A percentile compares a stretch with the other conserved stretches of the same genome.
phyloP scores from a whole-genome alignment of 2,888 invertebrate genomes.

The Mylabris sibirica region DNA sequence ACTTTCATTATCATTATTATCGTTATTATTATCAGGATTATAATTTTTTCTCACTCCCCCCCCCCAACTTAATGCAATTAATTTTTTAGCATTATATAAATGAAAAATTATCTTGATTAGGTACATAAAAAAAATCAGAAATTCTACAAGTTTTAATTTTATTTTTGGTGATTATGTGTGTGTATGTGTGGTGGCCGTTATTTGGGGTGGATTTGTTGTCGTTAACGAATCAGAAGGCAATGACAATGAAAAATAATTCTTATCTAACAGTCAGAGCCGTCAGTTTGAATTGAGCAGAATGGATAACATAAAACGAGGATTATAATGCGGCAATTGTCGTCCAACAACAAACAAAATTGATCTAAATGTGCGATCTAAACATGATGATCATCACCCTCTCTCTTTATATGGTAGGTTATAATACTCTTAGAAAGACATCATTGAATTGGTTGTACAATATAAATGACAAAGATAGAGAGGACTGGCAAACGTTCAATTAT shows the following conservation, averaged over 20 bases:
- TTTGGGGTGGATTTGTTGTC: constrained; percentile 21
- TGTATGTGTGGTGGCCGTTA: constrained; percentile 11
- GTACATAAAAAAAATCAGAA: neutral
- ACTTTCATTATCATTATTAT: constrained; percentile 27
- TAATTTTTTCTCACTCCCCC: neutral
- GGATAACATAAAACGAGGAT: constrained; percentile 56
- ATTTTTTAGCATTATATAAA: constrained; percentile 15
- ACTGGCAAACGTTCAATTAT: constrained; percentile 58
- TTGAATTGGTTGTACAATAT: constrained; percentile 7
- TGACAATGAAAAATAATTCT: constrained; percentile 51
- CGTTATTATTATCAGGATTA: neutral
- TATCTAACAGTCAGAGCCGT: constrained; percentile 42
- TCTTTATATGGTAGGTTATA: constrained; percentile 12
- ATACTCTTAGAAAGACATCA: constrained; percentile 2
- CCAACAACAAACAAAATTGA: constrained; percentile 62
- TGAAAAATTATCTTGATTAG: neutral
- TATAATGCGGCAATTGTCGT: constrained; percentile 61
- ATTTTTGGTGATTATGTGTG: neutral
- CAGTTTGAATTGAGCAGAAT: constrained; percentile 7
- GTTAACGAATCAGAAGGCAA: constrained; percentile 44
- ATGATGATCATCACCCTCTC: constrained; percentile 55
- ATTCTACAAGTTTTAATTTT: neutral
- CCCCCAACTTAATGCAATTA: constrained; percentile 1
- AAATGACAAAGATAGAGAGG: constrained; percentile 38
- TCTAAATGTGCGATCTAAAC: constrained; percentile 62